Base-by-base conservation (phyloP, 2,797 vertebrate genomes). In the Ibycter americanus region DNA sequence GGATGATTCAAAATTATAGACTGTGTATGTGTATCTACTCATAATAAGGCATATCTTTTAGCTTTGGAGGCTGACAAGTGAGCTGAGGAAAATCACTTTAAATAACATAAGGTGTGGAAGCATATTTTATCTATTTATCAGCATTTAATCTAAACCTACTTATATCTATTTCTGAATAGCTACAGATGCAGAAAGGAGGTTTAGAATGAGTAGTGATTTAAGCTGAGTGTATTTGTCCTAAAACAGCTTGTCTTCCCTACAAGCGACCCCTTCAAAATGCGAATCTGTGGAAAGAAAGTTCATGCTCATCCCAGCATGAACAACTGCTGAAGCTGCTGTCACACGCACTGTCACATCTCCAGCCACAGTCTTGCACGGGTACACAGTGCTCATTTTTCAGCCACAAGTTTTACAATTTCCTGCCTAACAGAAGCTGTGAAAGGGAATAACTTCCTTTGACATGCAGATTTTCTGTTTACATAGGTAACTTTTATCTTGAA, bases 351-450 rank as follows among this genome's bases (percentile, higher is more conserved):
- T 84, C 87, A 85, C 59, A 20, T 56, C 76, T 47, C 71, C 42
- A 81, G 79, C 82, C 94, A 62, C 55, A 44, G 91, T 74, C 68
- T 86, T 90, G 84, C 91, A 78, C 2, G 2, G 49, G 38, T 81
- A 71, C 76, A 44, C 88, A 80, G 54, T 11, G 79, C 49, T 88
- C 70, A 70, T 86, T 92, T 96, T 94, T 96, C 89, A 91, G 62
- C 46, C 93, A 58, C 61, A 86, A 68, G 31, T 86, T 83, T 46
- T 54, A 49, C 40, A 55, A 27, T 68, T 90, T 93, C 79, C 76
- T 79, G 72, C 52, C 58, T 62, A 78, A 61, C 61, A 58, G 25
- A 80, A 94, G 65, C 79, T 83, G 36, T 81, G 84, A 89, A 89
- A 76, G n/a, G 42, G 46, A 83, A 4, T 74, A 73, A 62, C 65